Conservation (phyloP, 1,140 invertebrate genomes). For the Lordiphosa mommai region DNA sequence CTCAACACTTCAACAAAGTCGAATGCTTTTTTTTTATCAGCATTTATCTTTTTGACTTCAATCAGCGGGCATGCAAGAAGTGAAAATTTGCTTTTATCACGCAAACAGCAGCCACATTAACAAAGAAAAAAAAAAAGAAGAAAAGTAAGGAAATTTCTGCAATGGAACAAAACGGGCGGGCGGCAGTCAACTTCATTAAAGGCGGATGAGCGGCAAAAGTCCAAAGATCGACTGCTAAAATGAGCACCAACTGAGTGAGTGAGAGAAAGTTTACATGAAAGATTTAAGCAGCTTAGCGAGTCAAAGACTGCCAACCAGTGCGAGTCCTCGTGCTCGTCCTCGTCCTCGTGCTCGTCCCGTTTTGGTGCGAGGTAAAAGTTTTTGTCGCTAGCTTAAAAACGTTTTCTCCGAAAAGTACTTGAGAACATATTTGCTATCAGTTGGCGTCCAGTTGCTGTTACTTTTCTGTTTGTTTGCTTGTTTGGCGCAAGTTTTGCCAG, state of each 20-base stretch:
- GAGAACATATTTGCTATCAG: conserved; percentile 76
- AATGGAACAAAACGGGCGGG: conserved; percentile 30
- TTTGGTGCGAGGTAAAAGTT: conserved; percentile 76
- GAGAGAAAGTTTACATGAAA: conserved; percentile 63
- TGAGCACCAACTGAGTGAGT: conserved; percentile 9
- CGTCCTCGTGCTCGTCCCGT: conserved; percentile 13
- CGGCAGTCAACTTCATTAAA: conserved; percentile 65
- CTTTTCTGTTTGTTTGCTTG: conserved; percentile 22
- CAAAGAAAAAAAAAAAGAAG: no score
- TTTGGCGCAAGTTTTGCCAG: conserved; percentile 49
- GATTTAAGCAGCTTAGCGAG: conserved; percentile 73
- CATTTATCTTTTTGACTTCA: conserved; percentile 48
- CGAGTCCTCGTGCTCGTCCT: conserved; percentile 10
- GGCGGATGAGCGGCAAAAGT: conserved; percentile 30
- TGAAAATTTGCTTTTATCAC: conserved; percentile 69
- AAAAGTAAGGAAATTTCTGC: no score
- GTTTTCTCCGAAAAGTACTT: conserved; percentile 67
- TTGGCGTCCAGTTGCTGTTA: conserved; percentile 66
- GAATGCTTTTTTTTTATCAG: conserved; percentile 40
- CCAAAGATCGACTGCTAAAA: conserved; percentile 57
- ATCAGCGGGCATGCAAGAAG: conserved; percentile 28
- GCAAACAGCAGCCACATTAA: conserved; percentile 42
- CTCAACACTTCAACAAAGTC: background rate
- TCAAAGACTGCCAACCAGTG: conserved; percentile 40
- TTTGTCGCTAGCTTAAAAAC: conserved; percentile 71